A percentile compares a stretch with the other conserved stretches of the same genome.
Conservation (phyloP, 2,888 invertebrate genomes). For the Polietes domitor region DNA sequence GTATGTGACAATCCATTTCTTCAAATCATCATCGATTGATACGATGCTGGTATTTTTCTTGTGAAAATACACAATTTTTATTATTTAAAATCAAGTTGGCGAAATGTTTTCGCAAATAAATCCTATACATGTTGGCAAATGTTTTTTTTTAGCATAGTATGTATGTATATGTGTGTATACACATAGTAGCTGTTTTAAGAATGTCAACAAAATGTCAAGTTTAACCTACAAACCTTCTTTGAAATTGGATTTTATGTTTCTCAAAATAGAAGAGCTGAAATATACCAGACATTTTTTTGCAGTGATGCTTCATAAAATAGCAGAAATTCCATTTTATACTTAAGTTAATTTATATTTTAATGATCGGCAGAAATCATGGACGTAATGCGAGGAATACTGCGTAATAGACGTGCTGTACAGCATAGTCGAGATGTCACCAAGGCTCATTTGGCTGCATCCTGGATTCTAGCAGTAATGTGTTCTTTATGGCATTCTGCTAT, state of each 20-base stretch:
- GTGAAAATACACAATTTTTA: background rate
- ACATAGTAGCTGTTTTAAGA: slow-evolving; percentile 22
- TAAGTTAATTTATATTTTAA: too few relatives aligned
- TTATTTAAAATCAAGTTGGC: background rate
- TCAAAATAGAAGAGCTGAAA: background rate
- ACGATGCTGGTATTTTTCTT: background rate
- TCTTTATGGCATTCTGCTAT: too few relatives aligned
- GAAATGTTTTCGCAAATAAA: background rate
- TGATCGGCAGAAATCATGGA: too few relatives aligned
- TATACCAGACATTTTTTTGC: background rate
- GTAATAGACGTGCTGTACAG: too few relatives aligned
- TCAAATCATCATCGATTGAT: too few relatives aligned
- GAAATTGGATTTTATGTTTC: background rate
- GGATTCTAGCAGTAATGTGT: too few relatives aligned
- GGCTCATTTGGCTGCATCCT: too few relatives aligned
- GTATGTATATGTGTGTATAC: background rate
- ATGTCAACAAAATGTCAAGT: slow-evolving; percentile 44
- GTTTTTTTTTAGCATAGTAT: background rate
- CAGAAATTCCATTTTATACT: too few relatives aligned
- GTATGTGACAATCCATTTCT: too few relatives aligned
- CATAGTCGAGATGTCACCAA: too few relatives aligned
- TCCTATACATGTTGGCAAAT: background rate
- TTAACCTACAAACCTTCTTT: slow-evolving; percentile 45
- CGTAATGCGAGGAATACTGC: too few relatives aligned
- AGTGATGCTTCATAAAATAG: background rate